Conservation (phyloP, 2,113 vertebrate genomes). For the Antennarius striatus region DNA sequence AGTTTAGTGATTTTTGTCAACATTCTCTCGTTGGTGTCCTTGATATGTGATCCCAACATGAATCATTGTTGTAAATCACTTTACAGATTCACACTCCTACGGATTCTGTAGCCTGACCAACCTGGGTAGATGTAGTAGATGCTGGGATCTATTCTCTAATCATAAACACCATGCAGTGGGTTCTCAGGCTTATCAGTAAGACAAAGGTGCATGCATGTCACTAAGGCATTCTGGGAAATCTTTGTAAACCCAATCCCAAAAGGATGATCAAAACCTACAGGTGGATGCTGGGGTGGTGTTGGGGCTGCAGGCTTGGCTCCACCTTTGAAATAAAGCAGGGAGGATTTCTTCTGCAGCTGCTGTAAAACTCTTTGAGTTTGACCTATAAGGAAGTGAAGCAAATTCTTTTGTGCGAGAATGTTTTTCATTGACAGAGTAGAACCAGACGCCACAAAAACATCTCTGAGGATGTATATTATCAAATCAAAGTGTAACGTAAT, state of each 20-base stretch:
- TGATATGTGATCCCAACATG: slow-evolving; percentile 46
- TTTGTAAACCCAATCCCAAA: neutral
- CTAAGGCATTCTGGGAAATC: neutral
- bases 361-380: slow-evolving; percentile 26
- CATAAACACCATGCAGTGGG: neutral
- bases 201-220: slow-evolving; percentile 2
- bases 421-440: slow-evolving; percentile 13
- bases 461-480: neutral
- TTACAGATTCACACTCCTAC: slow-evolving; percentile 34
- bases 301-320: too few species aligned
- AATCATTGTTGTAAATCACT: slow-evolving; percentile 61
- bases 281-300: too few species aligned
- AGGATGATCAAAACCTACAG: neutral
- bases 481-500: neutral
- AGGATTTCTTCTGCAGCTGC: slow-evolving; percentile 1
- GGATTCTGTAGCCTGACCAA: slow-evolving; percentile 6
- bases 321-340: neutral
- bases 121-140: slow-evolving; percentile 14
- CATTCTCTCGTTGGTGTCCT: slow-evolving; percentile 31
- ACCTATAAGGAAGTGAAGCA: neutral
- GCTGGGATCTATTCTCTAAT: slow-evolving; percentile 24
- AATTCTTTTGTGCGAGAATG: neutral
- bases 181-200: slow-evolving; percentile 14
- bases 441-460: slow-evolving; percentile 1
- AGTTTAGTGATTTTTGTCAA: slow-evolving; percentile 4